A percentile compares a stretch with the other conserved stretches of the same genome.
phyloP scores from a whole-genome alignment of 2,113 vertebrate genomes.

The Narcine bancroftii region DNA sequence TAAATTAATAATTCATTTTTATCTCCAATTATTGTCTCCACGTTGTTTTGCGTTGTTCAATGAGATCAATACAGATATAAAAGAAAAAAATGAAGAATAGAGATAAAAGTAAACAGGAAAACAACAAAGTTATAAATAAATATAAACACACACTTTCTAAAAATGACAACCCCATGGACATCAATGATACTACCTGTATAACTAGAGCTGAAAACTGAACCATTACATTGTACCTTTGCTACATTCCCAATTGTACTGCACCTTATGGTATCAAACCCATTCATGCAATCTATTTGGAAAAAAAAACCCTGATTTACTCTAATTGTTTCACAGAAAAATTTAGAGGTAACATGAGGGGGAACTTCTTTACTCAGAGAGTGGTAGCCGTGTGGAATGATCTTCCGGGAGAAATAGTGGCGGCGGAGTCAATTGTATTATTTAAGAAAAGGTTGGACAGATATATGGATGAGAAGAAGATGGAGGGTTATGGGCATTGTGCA shows the following conservation, averaged over 20 bases:
- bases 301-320: neutral
- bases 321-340: neutral
- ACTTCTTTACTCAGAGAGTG: too few relatives aligned
- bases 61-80: neutral
- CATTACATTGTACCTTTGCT: neutral
- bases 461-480: too few relatives aligned
- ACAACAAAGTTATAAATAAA: neutral
- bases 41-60: conserved; percentile 16
- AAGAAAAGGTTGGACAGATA: too few relatives aligned
- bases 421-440: too few relatives aligned
- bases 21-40: conserved; percentile 26
- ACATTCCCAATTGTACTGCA: neutral
- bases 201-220: neutral
- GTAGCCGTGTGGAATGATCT: too few relatives aligned
- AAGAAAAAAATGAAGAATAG: neutral
- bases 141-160: neutral
- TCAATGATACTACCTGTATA: neutral
- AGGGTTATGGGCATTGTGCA: too few relatives aligned
- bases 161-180: neutral
- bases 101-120: neutral
- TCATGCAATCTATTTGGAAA: neutral
- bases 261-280: neutral
- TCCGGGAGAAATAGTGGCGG: too few relatives aligned
- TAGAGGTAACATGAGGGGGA: too few relatives aligned
- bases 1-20: conserved; percentile 32